A percentile compares a stretch with the other conserved stretches of the same genome.
These are phyloP conservation scores for Microtus oregoni DNA, from an alignment of 2,113 vertebrate genomes.

Conservation along the genomic window DNA sequence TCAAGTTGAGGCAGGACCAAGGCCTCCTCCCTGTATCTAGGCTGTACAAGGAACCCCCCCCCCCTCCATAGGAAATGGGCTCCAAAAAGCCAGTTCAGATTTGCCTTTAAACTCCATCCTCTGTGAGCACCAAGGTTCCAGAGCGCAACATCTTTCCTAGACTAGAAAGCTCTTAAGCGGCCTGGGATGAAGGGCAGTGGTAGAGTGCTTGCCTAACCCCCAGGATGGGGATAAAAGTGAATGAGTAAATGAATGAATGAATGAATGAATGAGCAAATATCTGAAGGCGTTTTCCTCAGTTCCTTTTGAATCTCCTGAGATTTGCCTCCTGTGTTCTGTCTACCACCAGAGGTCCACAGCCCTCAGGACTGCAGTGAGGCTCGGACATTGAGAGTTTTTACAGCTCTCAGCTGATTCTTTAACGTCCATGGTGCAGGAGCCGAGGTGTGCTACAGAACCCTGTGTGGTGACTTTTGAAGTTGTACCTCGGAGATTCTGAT, in stretches of 20 bases:
- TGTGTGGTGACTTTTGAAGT: neutral
- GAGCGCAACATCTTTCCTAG: neutral
- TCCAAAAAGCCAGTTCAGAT: neutral
- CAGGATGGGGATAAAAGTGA: neutral
- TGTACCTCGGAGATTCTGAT: neutral
- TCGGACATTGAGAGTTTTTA: neutral
- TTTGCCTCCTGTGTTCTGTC: neutral
- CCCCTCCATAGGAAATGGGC: no score
- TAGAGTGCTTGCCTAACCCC: neutral
- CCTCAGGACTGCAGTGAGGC: neutral
- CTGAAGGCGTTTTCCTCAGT: neutral
- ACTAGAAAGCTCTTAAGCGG: neutral
- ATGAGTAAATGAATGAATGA: neutral
- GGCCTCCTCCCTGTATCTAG: no score
- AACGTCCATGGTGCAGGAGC: neutral
- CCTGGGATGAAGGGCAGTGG: neutral
- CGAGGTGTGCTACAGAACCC: neutral
- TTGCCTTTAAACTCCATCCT: neutral
- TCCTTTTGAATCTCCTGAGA: neutral
- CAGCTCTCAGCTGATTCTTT: neutral
- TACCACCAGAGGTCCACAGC: rapidly evolving
- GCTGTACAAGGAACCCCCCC: no score
- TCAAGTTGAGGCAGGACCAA: no score
- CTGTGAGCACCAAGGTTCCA: neutral
- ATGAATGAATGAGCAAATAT: neutral